phyloP scores from a whole-genome alignment of 2,113 vertebrate genomes.

The Alexandromys fortis region DNA sequence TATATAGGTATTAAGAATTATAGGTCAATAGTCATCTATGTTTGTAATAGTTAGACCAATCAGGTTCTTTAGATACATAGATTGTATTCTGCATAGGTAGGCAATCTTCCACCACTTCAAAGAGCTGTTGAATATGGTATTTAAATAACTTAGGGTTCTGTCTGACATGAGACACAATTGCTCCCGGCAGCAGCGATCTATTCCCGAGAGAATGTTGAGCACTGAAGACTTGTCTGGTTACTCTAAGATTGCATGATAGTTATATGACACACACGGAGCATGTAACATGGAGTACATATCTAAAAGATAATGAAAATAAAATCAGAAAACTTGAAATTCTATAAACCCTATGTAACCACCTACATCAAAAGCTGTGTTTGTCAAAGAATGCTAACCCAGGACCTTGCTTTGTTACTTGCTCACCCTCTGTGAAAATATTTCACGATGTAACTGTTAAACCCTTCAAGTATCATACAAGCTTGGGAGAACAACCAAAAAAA shows the following conservation, averaged over 20 bases:
- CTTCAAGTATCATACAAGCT: neutral
- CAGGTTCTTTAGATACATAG: too few species aligned
- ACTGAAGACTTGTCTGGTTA: neutral
- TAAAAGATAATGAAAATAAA: slow-evolving; percentile 16
- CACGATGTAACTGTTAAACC: neutral
- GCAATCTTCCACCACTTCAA: too few species aligned
- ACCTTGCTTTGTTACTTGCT: neutral
- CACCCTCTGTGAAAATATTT: neutral
- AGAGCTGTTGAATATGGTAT: too few species aligned
- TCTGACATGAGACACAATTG: too few species aligned
- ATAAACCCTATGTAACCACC: neutral
- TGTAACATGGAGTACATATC: neutral
- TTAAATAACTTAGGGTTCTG: too few species aligned
- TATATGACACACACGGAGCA: neutral
- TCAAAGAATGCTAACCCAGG: neutral
- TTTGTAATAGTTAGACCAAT: too few species aligned
- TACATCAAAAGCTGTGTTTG: neutral
- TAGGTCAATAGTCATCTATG: too few species aligned
- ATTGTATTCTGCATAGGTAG: too few species aligned
- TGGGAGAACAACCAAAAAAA: too few species aligned
- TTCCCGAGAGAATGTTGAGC: too few species aligned
- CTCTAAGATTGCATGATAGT: neutral
- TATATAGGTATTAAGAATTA: too few species aligned
- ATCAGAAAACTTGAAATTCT: slow-evolving; percentile 19
- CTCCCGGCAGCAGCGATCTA: too few species aligned